Conservation (phyloP, 2,888 invertebrate genomes). For the Chymomyza caudatula region DNA sequence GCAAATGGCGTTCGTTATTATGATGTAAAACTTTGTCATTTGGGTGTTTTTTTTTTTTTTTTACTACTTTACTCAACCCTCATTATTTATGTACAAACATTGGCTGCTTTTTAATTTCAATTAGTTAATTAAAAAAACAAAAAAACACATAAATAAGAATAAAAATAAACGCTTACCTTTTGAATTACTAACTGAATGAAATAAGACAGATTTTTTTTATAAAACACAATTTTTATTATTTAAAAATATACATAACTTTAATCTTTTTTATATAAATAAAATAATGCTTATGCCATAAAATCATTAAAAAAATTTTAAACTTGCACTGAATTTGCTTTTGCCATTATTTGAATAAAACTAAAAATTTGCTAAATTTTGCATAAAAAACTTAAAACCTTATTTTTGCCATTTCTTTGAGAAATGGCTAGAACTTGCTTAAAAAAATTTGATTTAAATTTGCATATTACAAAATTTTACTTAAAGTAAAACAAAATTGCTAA, state of each 20-base stretch:
- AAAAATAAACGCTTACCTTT: neutral
- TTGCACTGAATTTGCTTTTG: conserved; percentile 55
- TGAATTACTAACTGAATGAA: no score
- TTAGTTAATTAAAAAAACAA: neutral
- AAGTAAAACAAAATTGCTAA: conserved; percentile 65
- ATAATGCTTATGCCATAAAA: conserved; percentile 62
- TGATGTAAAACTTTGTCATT: neutral
- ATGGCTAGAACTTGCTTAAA: conserved; percentile 25
- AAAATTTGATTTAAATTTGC: conserved; percentile 34
- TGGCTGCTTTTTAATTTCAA: conserved; percentile 18
- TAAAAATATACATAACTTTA: conserved; percentile 65
- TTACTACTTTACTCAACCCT: conserved; percentile 1
- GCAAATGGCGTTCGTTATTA: conserved; percentile 13
- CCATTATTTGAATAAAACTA: conserved; percentile 24
- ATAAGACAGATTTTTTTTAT: conserved; percentile 38
- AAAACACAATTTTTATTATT: conserved; percentile 68
- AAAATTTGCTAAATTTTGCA: conserved; percentile 69
- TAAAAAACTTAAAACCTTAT: conserved; percentile 25
- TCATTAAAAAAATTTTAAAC: conserved; percentile 59
- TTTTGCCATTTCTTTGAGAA: conserved; percentile 54
- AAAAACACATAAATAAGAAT: conserved; percentile 11
- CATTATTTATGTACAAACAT: conserved; percentile 44
- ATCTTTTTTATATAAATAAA: conserved; percentile 68
- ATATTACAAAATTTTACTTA: conserved; percentile 57
- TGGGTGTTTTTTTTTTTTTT: conserved; percentile 6